These are phyloP conservation scores for Choloepus didactylus DNA, from an alignment of 2,797 vertebrate genomes.

Conservation along the genomic window DNA sequence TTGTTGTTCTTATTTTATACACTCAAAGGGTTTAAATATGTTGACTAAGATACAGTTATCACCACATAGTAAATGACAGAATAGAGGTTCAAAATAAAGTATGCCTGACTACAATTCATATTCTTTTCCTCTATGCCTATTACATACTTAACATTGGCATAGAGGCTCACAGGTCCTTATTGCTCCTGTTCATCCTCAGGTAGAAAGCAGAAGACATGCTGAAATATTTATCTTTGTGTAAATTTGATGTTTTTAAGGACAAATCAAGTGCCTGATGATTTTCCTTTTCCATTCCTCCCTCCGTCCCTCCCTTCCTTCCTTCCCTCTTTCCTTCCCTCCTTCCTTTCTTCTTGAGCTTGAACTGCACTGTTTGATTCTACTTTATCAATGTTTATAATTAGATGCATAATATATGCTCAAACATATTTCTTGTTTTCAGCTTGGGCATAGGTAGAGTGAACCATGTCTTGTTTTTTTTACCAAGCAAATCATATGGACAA, in stretches of 20 bases:
- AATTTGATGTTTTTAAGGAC: neutral
- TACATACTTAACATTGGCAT: neutral
- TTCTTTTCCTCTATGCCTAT: neutral
- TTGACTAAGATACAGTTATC: neutral
- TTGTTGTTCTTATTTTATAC: neutral
- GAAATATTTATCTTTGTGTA: neutral
- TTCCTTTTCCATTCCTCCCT: neutral
- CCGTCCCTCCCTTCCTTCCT: no score
- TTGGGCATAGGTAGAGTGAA: neutral
- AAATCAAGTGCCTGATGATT: neutral
- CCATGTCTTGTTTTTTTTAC: neutral
- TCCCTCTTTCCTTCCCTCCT: neutral
- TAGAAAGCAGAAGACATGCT: neutral
- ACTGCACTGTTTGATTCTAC: neutral
- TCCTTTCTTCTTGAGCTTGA: neutral
- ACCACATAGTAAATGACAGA: neutral
- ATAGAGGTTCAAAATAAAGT: neutral
- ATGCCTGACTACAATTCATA: neutral
- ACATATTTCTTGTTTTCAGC: neutral
- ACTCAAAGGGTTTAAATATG: neutral
- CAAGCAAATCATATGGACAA: neutral
- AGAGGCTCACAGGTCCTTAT: neutral
- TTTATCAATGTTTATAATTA: neutral
- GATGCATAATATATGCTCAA: neutral
- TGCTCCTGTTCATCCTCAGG: neutral